phyloP scores from a whole-genome alignment of 2,113 vertebrate species.

The Gadus macrocephalus region DNA sequence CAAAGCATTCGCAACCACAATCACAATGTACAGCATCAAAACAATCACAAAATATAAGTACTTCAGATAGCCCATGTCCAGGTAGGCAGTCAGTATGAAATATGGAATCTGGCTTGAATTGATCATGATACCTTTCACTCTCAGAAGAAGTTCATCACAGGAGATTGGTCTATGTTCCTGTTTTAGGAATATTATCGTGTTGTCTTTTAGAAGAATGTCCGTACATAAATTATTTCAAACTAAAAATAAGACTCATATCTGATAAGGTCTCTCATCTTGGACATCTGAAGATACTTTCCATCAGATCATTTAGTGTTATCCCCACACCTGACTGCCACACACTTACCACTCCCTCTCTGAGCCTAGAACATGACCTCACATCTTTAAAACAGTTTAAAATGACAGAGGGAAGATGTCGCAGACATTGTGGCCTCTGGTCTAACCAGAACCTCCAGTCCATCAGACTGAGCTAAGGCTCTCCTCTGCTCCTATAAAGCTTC shows the following conservation, averaged over 20 bases:
- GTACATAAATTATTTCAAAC: not conserved
- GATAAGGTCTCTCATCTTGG: not conserved
- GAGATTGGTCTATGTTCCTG: not conserved
- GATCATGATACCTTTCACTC: conserved; percentile 20
- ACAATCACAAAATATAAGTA: conserved; percentile 36
- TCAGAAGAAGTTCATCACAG: not conserved
- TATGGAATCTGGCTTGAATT: conserved; percentile 36
- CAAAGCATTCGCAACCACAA: conserved; percentile 28
- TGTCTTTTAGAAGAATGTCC: no score
- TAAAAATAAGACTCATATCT: not conserved
- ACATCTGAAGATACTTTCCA: not conserved
- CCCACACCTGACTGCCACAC: no score
- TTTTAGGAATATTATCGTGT: not conserved
- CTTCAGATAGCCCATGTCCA: conserved; percentile 27
- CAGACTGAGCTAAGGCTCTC: no score
- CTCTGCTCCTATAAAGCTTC: no score
- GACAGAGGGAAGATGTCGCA: no score
- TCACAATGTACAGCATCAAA: conserved; percentile 22
- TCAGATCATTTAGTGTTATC: not conserved
- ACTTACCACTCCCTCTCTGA: no score
- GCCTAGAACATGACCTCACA: no score
- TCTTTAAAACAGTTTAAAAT: no score
- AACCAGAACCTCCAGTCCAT: no score
- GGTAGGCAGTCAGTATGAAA: conserved; percentile 37
- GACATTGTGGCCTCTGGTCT: no score